Evolutionary conservation across 2,797 vertebrate genomes (phyloP), one percentile per base, ranked within the genome.

Genomic region (Antrozous pallidus): DNA sequence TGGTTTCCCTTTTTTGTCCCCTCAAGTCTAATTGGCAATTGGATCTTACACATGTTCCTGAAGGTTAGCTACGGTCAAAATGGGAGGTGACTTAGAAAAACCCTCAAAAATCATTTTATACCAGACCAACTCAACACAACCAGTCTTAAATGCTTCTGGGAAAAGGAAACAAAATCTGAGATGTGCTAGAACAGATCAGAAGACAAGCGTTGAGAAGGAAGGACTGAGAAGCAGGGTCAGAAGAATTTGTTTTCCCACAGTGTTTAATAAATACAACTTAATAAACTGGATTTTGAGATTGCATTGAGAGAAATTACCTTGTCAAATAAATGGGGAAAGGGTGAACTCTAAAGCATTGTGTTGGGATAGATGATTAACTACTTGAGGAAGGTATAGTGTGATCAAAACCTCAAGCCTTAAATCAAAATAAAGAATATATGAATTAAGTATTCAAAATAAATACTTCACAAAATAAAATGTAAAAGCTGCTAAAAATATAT

Each of bases 231-330:
- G 6, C 26, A 88, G 45, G 5, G 26, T 61, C 58, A 69, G 65
- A 70, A 84, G 26, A 65, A 84, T 79, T 70, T 87, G 67, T 88
- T 79, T 33, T 22, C 22, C 78, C 61, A 96, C 36, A 58, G 2
- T 89, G 56, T 86, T 86, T 82, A 86, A 90, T 86, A 90, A 73
- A 82, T 77, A 89, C 12, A 36, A 91, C 14, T 40, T 70, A 86
- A 80, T 33, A 10, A 36, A 12, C 56, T 85, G 13, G 24, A 74
- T 91, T 91, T 77, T 88, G 24, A 74, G 33, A 42, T 49, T 63
- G 84, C 5, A 87, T 18, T 90, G 90, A 83, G 49, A 93, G 14
- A 78, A 92, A 86, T 73, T 47, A 65, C 40, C 22, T 75, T 26
- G 40, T 49, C 51, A 89, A 78, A 38, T 78, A 92, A 67, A 70